These are phyloP conservation scores for Zaprionus ghesquierei DNA, from an alignment of 1,140 invertebrate genomes.

Conservation along the genomic window DNA sequence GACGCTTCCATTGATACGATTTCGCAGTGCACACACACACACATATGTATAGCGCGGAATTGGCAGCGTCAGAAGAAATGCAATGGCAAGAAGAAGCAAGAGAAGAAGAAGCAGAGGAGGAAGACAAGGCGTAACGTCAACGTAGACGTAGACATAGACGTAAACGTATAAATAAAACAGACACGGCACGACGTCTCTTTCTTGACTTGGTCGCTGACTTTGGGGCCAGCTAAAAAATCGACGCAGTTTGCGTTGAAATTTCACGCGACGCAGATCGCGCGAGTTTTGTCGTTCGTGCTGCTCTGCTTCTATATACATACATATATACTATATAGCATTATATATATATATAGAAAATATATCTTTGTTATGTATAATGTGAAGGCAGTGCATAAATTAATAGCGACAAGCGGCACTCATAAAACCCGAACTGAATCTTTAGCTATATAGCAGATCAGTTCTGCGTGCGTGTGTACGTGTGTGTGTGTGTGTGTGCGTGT, in stretches of 20 bases:
- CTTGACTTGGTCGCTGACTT: conserved; percentile 29
- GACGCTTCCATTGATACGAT: neutral
- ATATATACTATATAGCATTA: neutral
- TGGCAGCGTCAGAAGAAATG: conserved; percentile 26
- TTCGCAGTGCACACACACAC: too few relatives aligned
- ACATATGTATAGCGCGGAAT: neutral
- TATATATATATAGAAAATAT: conserved; percentile 1
- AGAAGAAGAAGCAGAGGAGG: neutral
- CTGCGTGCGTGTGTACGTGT: neutral
- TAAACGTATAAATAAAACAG: conserved; percentile 60
- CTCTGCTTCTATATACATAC: conserved; percentile 4
- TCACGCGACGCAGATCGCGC: conserved; percentile 67
- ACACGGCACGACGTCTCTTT: conserved; percentile 11
- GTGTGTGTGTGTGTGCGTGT: neutral
- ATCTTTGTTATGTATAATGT: neutral
- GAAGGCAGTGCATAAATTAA: neutral
- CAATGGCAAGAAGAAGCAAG: conserved; percentile 8
- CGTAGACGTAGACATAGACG: conserved; percentile 48
- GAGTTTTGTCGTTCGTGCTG: conserved; percentile 8
- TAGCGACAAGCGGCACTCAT: neutral
- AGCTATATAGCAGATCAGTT: neutral
- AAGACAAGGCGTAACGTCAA: neutral
- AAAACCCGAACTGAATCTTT: neutral
- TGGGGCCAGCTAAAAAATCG: conserved; percentile 53
- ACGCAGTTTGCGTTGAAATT: conserved; percentile 70